phyloP scores from a whole-genome alignment of 2,888 invertebrate genomes.

The Mactromeris polynyma region DNA sequence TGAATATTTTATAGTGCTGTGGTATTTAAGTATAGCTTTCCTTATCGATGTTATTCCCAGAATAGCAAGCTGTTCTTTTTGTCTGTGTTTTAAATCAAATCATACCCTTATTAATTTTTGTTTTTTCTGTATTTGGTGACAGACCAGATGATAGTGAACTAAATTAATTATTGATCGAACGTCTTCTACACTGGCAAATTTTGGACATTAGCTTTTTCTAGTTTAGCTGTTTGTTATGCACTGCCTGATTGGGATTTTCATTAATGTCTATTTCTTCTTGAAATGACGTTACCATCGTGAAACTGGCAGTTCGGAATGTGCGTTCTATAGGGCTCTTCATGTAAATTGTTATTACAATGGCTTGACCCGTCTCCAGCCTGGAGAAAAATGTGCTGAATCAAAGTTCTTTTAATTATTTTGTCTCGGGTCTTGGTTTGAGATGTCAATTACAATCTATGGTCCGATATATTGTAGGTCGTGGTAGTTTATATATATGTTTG shows the following conservation, averaged over 20 bases:
- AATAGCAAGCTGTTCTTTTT: not conserved
- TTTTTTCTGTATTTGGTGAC: too few relatives aligned
- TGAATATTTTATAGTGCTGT: not conserved
- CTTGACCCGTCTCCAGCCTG: not conserved
- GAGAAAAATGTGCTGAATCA: not conserved
- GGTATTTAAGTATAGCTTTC: not conserved
- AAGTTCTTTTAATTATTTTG: not conserved
- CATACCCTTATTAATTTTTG: not conserved
- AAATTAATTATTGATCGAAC: not conserved
- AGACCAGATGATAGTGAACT: not conserved
- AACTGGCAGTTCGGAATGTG: not conserved
- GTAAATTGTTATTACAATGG: conserved; percentile 15
- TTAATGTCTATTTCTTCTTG: conserved; percentile 9
- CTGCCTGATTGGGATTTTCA: conserved; percentile 3
- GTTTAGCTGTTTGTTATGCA: not conserved
- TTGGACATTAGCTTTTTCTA: not conserved
- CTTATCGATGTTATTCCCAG: not conserved
- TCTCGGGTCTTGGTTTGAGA: not conserved
- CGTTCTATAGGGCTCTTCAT: not conserved
- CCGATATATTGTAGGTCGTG: not conserved
- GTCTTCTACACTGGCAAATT: not conserved
- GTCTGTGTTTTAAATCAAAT: not conserved
- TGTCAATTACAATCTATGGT: not conserved
- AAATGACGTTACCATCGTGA: not conserved
- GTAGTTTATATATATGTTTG: too few relatives aligned